Evolutionary conservation across 2,888 invertebrate species (phyloP).

Genomic region (Parthenolecanium corni): DNA sequence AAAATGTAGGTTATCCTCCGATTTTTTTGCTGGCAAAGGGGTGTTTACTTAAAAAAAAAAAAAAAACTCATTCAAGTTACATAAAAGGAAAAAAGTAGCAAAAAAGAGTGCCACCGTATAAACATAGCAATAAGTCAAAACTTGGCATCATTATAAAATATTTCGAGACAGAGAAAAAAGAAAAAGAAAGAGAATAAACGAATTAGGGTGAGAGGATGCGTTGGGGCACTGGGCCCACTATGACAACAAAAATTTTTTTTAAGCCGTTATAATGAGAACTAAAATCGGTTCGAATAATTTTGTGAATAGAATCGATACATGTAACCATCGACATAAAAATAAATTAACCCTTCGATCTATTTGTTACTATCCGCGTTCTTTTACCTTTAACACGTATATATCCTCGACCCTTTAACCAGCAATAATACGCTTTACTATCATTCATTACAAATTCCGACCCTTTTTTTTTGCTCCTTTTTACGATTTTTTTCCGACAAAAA

Average conservation of each 20-base stretch:
- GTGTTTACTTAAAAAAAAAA: too few relatives aligned
- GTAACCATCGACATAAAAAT: constrained; percentile 25
- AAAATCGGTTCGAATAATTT: constrained; percentile 28
- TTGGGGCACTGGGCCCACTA: constrained; percentile 5
- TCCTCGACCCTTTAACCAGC: constrained; percentile 25
- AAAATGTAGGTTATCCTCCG: too few relatives aligned
- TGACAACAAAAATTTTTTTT: constrained; percentile 26
- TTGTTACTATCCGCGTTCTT: constrained; percentile 27
- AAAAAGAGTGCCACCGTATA: constrained; percentile 24
- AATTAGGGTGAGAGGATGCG: constrained; percentile 17
- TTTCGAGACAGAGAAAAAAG: too few relatives aligned
- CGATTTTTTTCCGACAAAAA: constrained; percentile 12
- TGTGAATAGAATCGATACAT: constrained; percentile 24
- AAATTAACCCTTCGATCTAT: constrained; percentile 29
- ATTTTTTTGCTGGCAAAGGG: too few relatives aligned
- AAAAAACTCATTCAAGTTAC: too few relatives aligned
- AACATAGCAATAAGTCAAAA: constrained; percentile 29
- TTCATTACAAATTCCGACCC: constrained; percentile 24
- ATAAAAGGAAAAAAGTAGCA: not conserved
- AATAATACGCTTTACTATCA: constrained; percentile 24
- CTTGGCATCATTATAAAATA: constrained; percentile 23
- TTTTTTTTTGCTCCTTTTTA: constrained; percentile 10
- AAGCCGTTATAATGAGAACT: constrained; percentile 29
- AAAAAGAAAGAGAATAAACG: constrained; percentile 25
- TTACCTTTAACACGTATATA: constrained; percentile 28